Evolutionary conservation across 2,113 vertebrate species (phyloP).

Genomic region (Parus major): DNA sequence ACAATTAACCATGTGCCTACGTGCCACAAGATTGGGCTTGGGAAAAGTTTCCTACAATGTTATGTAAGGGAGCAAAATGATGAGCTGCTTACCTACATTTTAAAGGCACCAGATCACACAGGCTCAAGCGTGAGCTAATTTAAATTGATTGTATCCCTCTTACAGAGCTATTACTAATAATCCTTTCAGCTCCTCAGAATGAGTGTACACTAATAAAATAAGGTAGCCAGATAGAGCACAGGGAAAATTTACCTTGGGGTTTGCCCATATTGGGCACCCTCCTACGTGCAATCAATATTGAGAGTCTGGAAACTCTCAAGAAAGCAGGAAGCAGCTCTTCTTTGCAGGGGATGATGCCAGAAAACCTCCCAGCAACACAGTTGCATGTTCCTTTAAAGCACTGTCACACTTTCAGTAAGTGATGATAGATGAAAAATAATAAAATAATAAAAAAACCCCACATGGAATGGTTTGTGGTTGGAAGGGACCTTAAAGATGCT

Average conservation of each 20-base stretch:
- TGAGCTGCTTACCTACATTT: constrained; percentile 3
- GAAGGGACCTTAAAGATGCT: background rate
- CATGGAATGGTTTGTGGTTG: background rate
- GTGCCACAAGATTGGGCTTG: background rate
- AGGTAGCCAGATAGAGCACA: background rate
- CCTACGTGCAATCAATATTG: background rate
- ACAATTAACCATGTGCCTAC: background rate
- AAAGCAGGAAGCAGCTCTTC: background rate
- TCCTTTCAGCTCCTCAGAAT: constrained; percentile 17
- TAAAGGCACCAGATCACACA: constrained; percentile 5
- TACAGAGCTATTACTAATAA: constrained; percentile 30
- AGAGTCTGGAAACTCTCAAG: background rate
- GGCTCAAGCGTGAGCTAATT: constrained; percentile 43
- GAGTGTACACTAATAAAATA: background rate
- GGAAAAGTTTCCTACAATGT: background rate
- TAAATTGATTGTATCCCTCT: constrained; percentile 35
- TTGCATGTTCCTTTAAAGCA: background rate
- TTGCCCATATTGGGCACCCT: background rate
- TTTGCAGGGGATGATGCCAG: background rate
- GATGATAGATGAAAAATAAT: background rate
- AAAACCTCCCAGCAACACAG: background rate
- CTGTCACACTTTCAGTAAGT: background rate
- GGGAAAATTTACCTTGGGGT: background rate
- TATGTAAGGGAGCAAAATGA: background rate
- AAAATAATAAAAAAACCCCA: background rate